Percentiles rank a stretch among this genome's conserved stretches.
Evolutionary conservation across 1,140 invertebrate species (phyloP).

Genomic region (Hydropsyche tenuis): DNA sequence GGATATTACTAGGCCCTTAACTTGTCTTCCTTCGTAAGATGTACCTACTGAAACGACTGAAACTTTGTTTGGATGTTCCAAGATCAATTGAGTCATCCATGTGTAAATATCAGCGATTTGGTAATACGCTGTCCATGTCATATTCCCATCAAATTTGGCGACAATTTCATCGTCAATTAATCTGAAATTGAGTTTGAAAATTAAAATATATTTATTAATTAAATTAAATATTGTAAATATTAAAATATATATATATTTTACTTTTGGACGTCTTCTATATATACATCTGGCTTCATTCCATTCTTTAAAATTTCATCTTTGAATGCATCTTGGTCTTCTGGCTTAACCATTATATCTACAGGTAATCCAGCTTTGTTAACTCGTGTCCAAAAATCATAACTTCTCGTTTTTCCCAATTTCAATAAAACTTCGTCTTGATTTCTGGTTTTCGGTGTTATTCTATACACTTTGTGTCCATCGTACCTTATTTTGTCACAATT

Average conservation of each 20-base stretch:
- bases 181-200: conserved; percentile 29
- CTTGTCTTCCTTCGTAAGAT: conserved; percentile 66
- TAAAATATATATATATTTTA: conserved; percentile 28
- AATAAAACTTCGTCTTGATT: conserved; percentile 30
- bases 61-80: conserved; percentile 56
- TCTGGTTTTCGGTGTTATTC: conserved; percentile 34
- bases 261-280: conserved; percentile 55
- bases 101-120: conserved; percentile 59
- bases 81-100: conserved; percentile 58
- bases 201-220: neutral
- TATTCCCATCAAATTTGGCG: conserved; percentile 36
- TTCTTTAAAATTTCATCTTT: conserved; percentile 41
- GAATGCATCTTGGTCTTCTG: conserved; percentile 51
- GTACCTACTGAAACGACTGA: conserved; percentile 63
- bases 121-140: conserved; percentile 60
- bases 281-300: conserved; percentile 49
- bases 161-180: conserved; percentile 37
- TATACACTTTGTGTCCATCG: conserved; percentile 42
- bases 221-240: neutral
- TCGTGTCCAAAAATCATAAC: conserved; percentile 47
- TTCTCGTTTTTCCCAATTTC: conserved; percentile 18
- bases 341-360: conserved; percentile 56
- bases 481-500: neutral
- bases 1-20: conserved; percentile 67
- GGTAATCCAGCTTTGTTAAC: conserved; percentile 30